Conservation (phyloP, 92 coral and sea anemone species). For the Metridium senile region DNA sequence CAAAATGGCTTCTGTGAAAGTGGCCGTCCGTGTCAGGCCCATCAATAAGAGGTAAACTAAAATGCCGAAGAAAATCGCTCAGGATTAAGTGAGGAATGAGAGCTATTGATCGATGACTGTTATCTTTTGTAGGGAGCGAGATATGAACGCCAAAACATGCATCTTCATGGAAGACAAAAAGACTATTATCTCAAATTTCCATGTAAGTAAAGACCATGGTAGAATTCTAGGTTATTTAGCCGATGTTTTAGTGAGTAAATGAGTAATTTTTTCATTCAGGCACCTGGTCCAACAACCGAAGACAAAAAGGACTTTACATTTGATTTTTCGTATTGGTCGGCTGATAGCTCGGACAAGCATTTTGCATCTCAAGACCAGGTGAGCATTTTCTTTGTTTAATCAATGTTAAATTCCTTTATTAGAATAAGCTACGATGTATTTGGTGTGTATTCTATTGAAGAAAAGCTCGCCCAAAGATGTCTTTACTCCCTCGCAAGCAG, state of each 20-base stretch:
- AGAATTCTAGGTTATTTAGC: background rate
- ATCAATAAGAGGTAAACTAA: constrained; percentile 84
- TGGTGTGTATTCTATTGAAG: background rate
- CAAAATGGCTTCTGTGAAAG: constrained; percentile 97
- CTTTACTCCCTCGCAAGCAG: constrained; percentile 23
- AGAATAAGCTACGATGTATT: background rate
- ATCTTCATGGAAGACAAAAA: constrained; percentile 95
- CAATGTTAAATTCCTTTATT: background rate
- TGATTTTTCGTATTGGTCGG: constrained; percentile 96
- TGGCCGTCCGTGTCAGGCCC: constrained; percentile 99
- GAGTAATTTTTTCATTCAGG: constrained; percentile 8
- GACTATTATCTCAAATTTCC: constrained; percentile 71
- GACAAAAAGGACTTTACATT: constrained; percentile 92
- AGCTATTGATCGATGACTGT: no score
- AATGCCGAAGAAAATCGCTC: constrained; percentile 2
- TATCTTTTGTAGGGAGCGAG: constrained; percentile 80
- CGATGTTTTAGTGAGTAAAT: background rate
- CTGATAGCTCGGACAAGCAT: constrained; percentile 91
- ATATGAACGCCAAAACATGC: constrained; percentile 89
- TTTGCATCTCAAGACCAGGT: constrained; percentile 97
- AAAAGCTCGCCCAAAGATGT: background rate
- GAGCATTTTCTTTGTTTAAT: constrained; percentile 6
- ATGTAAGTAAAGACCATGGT: constrained; percentile 54
- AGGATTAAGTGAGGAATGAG: constrained; percentile 28
- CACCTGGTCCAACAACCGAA: constrained; percentile 39